Evolutionary conservation across 2,888 invertebrate species (phyloP).

Genomic region (Dione juno): DNA sequence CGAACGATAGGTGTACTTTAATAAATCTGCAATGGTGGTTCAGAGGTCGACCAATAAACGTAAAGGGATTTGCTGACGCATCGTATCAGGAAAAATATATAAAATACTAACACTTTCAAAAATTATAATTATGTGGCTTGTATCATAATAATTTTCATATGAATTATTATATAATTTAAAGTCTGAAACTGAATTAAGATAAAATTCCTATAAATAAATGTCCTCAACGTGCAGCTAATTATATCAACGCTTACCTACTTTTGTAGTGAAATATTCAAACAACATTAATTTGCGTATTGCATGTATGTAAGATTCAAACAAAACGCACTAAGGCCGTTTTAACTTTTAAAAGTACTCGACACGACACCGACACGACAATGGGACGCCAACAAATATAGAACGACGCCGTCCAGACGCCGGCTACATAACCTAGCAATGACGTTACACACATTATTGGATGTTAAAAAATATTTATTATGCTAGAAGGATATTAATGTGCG

Average conservation of each 20-base stretch:
- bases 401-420: conserved; percentile 40
- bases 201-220: not conserved
- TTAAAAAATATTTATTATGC: conserved; percentile 39
- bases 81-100: conserved; percentile 20
- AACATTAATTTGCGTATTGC: conserved; percentile 75
- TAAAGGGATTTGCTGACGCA: conserved; percentile 21
- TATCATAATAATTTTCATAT: no score
- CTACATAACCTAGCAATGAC: conserved; percentile 41
- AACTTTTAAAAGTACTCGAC: conserved; percentile 21
- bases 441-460: conserved; percentile 43
- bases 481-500: conserved; percentile 30
- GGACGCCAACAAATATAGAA: conserved; percentile 38
- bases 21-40: conserved; percentile 37
- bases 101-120: not conserved
- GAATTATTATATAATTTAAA: no score
- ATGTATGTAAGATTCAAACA: conserved; percentile 57
- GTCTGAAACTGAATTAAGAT: not conserved
- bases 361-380: conserved; percentile 40
- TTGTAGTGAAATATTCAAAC: conserved; percentile 62
- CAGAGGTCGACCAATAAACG: conserved; percentile 37
- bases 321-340: conserved; percentile 44
- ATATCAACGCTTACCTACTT: not conserved
- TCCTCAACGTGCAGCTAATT: not conserved
- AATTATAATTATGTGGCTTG: no score
- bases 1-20: conserved; percentile 24